phyloP scores from a whole-genome alignment of 2,888 invertebrate species.

The Onthophagus sagittarius region DNA sequence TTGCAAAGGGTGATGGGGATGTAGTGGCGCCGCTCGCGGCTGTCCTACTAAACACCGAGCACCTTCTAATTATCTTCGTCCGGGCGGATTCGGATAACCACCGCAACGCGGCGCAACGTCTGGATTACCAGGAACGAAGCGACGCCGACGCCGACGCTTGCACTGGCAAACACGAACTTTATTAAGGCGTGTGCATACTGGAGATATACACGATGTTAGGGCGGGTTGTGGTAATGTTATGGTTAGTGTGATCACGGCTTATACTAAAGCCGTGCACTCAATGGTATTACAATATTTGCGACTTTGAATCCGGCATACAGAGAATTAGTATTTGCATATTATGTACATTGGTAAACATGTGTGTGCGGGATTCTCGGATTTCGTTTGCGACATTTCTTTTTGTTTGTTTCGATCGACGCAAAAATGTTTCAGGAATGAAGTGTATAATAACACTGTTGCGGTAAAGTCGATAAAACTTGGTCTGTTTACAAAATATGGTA shows the following conservation, averaged over 20 bases:
- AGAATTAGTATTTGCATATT: conserved; percentile 11
- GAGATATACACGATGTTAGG: background rate
- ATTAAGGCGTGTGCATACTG: background rate
- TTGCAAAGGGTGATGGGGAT: background rate
- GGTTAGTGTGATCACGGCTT: background rate
- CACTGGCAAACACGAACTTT: background rate
- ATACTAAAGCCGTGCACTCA: background rate
- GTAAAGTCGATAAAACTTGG: no score
- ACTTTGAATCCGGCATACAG: background rate
- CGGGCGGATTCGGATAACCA: conserved; percentile 5
- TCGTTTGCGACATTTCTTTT: background rate
- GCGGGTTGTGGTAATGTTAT: no score
- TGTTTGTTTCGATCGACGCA: no score
- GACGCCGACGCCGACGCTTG: background rate
- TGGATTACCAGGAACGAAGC: conserved; percentile 1
- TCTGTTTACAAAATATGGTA: no score
- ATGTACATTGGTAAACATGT: conserved; percentile 1
- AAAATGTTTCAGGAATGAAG: no score
- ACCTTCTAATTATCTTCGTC: conserved; percentile 14
- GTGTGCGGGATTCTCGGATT: background rate
- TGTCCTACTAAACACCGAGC: conserved; percentile 7
- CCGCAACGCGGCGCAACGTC: background rate
- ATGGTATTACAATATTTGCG: conserved; percentile 13
- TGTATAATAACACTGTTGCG: no score
- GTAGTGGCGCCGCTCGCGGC: background rate